phyloP scores from a whole-genome alignment of 1,140 invertebrate species.

The Leptestheria dahalacensis region DNA sequence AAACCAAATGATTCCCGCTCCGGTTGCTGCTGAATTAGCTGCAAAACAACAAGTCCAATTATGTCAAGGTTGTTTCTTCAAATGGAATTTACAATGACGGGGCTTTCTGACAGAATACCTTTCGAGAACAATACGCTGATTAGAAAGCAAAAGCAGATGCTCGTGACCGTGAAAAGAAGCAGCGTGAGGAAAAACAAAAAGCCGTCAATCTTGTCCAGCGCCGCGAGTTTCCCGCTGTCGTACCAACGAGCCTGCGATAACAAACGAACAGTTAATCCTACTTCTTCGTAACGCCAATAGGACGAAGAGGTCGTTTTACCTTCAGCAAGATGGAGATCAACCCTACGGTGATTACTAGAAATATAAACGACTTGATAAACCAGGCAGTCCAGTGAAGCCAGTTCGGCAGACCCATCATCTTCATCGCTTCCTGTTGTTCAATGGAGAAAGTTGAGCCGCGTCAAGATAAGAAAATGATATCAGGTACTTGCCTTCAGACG shows the following conservation, averaged over 20 bases:
- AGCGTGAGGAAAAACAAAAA: constrained; percentile 42
- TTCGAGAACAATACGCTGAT: constrained; percentile 50
- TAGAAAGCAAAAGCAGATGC: constrained; percentile 48
- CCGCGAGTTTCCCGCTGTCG: constrained; percentile 22
- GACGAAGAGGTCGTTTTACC: constrained; percentile 26
- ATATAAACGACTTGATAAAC: constrained; percentile 59
- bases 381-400: constrained; percentile 73
- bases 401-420: constrained; percentile 67
- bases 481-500: constrained; percentile 30
- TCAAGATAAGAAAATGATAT: no score
- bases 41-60: constrained; percentile 19
- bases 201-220: constrained; percentile 38
- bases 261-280: not conserved
- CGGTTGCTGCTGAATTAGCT: constrained; percentile 55
- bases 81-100: not conserved
- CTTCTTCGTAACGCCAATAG: constrained; percentile 7
- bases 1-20: constrained; percentile 52
- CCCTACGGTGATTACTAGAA: constrained; percentile 42
- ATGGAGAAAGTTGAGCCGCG: not conserved
- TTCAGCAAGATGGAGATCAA: constrained; percentile 34
- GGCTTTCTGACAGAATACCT: constrained; percentile 36
- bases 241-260: constrained; percentile 23
- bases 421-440: constrained; percentile 58
- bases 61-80: constrained; percentile 4
- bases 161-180: constrained; percentile 38